Conservation (phyloP, 2,797 vertebrate genomes). For the Decapterus maruadsi region DNA sequence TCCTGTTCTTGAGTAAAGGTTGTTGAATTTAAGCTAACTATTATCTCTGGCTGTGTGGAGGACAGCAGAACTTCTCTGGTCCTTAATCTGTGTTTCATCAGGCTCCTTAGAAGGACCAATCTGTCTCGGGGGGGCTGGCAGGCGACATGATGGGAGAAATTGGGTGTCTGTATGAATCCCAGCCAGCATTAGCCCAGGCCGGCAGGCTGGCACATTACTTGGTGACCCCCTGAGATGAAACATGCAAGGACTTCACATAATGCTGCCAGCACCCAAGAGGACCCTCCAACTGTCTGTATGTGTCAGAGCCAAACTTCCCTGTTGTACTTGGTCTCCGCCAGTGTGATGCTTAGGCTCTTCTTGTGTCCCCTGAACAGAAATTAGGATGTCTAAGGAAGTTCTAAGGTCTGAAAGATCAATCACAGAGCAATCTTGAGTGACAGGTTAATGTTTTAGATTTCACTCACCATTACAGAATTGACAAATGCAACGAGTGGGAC, state of each 20-base stretch:
- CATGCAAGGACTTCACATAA: slow-evolving; percentile 53
- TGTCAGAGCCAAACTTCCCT: slow-evolving; percentile 36
- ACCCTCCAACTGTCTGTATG: slow-evolving; percentile 47
- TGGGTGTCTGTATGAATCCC: slow-evolving; percentile 70
- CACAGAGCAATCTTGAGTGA: background rate
- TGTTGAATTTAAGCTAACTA: slow-evolving; percentile 3
- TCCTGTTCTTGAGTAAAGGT: slow-evolving; percentile 25
- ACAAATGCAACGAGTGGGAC: background rate
- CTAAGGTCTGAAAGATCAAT: background rate
- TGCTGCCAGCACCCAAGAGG: slow-evolving; percentile 35
- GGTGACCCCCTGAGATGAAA: slow-evolving; percentile 47
- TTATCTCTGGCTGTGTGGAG: background rate
- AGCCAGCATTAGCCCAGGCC: slow-evolving; percentile 45
- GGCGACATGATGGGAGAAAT: slow-evolving; percentile 69
- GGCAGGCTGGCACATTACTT: slow-evolving; percentile 49
- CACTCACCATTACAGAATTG: background rate
- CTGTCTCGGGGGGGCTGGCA: slow-evolving; percentile 46
- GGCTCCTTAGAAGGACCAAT: slow-evolving; percentile 23
- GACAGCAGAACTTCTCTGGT: background rate
- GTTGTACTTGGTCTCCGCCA: slow-evolving; percentile 20
- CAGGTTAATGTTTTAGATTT: background rate
- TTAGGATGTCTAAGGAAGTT: background rate
- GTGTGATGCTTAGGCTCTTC: slow-evolving; percentile 11
- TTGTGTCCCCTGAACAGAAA: slow-evolving; percentile 3
- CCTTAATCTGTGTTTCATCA: slow-evolving; percentile 34